Base-by-base conservation (phyloP, 2,113 vertebrate species). In the Eidolon helvum region DNA sequence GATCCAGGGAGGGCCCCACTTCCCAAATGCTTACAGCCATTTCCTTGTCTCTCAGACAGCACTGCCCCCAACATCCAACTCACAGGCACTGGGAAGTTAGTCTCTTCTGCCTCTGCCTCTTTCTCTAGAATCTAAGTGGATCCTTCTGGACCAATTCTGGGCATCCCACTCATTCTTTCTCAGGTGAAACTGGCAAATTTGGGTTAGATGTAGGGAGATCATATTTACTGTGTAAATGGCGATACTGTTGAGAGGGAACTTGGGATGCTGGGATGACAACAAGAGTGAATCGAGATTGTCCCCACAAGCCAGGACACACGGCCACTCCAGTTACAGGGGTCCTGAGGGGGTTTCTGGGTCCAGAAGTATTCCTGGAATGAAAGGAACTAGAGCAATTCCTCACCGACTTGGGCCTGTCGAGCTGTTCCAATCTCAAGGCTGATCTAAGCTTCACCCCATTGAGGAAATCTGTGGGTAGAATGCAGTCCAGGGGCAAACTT, bases 141-240 rank as follows among this genome's bases (percentile, higher is more conserved):
- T 43, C 33, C 12, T 93, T 72, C 57, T 69, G 61, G 40, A 78
- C 10, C 38, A 30, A 18, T 82, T 30, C 43, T 33, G 38, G 16
- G 15, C 21, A 33, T 35, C 43, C 15, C 28, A 1, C 19, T 4
- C 53, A 18, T 48, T 86, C 78, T 43, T 40, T 14, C n/a, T 95
- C n/a, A 14, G 57, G 43, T n/a, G 50, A 91, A 66, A 38, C 48
- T 43, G 48, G 63, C 4, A 74, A 12, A 18, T 14, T 19, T 63
- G 24, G 10, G 12, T 38, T 45, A 33, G 10, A 28, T 38, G 4
- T 0, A 15, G 38, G 21, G 11, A 0, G 4, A 16, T 40, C 2
- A 3, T 10, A 45, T 40, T 59, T 69, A 22, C 19, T 40, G 2
- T 82, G 55, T 0, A 0, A 78, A 48, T 8, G 57, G 33, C 19